phyloP scores from a whole-genome alignment of 1,140 invertebrate genomes.

The Pygmarrhopalites habei region DNA sequence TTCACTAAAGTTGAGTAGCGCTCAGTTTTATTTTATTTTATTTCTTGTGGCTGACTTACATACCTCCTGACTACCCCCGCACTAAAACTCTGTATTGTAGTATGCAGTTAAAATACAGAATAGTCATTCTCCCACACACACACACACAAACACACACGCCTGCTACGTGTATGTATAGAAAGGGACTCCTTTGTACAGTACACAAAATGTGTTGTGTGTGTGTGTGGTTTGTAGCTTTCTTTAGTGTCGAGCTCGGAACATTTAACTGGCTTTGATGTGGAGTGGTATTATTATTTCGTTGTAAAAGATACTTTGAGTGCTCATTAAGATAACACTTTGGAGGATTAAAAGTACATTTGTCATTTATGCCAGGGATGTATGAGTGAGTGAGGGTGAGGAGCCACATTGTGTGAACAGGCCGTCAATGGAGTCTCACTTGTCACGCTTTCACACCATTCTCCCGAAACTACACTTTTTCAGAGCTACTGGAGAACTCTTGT shows the following conservation, averaged over 20 bases:
- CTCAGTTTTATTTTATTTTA: not conserved
- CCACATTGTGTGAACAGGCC: no score
- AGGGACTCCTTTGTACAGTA: not conserved
- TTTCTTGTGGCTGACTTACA: not conserved
- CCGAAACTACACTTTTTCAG: no score
- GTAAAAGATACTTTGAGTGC: slow-evolving; percentile 25
- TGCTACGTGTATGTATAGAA: not conserved
- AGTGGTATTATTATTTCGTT: slow-evolving; percentile 30
- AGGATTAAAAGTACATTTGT: slow-evolving; percentile 33
- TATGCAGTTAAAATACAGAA: not conserved
- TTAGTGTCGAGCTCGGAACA: slow-evolving; percentile 12
- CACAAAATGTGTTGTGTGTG: slow-evolving; percentile 2
- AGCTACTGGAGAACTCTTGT: no score
- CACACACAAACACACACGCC: not conserved
- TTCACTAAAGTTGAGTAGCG: not conserved
- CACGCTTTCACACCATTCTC: no score
- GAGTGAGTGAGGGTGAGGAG: no score
- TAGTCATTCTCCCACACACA: not conserved
- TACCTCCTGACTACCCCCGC: no score
- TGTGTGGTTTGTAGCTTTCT: not conserved
- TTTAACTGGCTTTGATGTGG: slow-evolving; percentile 6
- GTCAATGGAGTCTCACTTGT: no score
- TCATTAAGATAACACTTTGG: slow-evolving; percentile 29
- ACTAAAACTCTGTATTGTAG: no score
- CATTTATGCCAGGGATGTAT: slow-evolving; percentile 14